Evolutionary conservation across 2,888 invertebrate species (phyloP), one percentile per base, ranked within the genome.

Genomic region (Tetranychus truncatus): DNA sequence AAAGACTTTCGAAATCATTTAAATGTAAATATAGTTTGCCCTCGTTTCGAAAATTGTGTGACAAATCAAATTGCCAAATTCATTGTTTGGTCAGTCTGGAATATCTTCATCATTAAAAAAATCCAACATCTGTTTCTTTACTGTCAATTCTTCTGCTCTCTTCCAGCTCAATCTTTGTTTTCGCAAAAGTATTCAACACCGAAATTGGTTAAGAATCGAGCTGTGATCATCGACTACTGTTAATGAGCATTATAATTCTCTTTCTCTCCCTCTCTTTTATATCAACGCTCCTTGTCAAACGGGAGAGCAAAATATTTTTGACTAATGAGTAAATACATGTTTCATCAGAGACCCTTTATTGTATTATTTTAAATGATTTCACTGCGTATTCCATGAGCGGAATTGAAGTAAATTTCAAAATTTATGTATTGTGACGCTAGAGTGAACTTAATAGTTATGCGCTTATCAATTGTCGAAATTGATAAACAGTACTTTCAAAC

Each of bases 1-100:
- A 86, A 97, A 96, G 84, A 86, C 90, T 81, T 95, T 99, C 86
- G 89, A 94, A 84, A 95, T 96, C 84, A 87, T 95, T 83, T 95
- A 91, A 78, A 55, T 24, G n/a, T 4, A 67, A 6, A 67, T 21
- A 8, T 21, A 24, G 20, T 18, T 18, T 8, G 24, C 3, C 66
- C n/a, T 66, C n/a, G 66, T 66, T 18, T 66, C 66, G n/a, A 66
- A 34, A 34, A 34, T 5, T 34, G 34, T 34, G 34, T 34, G 34
- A 34, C 34, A 34, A 34, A 34, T 34, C 34, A 34, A 34, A 34
- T 34, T 34, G 34, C 34, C 34, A 34, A 34, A 34, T 34, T 34
- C 5, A 34, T 34, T 34, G 34, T 34, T 34, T 34, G 34, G 34
- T 34, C 34, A 34, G 34, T 34, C 34, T 34, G 34, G 55, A 3